A percentile compares a stretch with the other conserved stretches of the same genome.
phyloP scores from a whole-genome alignment of 2,113 vertebrate genomes.

The Astatotilapia flaviijosephi region DNA sequence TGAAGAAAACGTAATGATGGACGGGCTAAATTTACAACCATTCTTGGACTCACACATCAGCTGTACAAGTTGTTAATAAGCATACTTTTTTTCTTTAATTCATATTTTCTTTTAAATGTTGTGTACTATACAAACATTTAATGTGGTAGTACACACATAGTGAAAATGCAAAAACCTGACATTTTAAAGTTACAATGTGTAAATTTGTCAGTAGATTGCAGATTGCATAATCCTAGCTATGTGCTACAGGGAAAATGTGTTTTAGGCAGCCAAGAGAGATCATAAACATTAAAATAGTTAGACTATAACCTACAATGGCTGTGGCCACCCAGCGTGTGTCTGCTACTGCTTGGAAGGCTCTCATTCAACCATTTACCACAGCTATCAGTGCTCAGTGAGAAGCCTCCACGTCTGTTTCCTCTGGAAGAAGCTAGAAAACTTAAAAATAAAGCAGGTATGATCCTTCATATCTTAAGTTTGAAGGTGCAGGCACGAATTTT shows the following conservation, averaged over 20 bases:
- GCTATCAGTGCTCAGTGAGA: not conserved
- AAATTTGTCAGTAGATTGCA: not conserved
- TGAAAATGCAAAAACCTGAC: not conserved
- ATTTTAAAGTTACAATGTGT: not conserved
- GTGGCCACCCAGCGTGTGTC: rapidly evolving
- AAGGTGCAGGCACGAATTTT: not conserved
- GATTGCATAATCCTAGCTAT: not conserved
- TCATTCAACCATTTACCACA: not conserved
- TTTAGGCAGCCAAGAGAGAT: not conserved
- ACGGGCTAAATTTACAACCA: not conserved
- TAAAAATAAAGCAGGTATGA: not conserved
- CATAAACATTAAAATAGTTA: not conserved
- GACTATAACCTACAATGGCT: not conserved
- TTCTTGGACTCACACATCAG: not conserved
- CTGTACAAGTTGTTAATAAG: not conserved
- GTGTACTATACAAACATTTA: not conserved
- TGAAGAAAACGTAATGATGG: not conserved
- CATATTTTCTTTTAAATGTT: not conserved
- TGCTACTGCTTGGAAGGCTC: not conserved
- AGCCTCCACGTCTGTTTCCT: not conserved
- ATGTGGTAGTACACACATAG: not conserved
- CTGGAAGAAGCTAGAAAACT: not conserved
- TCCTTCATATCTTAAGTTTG: not conserved
- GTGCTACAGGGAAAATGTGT: not conserved
- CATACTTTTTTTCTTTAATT: not conserved